Evolutionary conservation across 2,113 vertebrate genomes (phyloP).

Genomic region (Myotis lucifugus): DNA sequence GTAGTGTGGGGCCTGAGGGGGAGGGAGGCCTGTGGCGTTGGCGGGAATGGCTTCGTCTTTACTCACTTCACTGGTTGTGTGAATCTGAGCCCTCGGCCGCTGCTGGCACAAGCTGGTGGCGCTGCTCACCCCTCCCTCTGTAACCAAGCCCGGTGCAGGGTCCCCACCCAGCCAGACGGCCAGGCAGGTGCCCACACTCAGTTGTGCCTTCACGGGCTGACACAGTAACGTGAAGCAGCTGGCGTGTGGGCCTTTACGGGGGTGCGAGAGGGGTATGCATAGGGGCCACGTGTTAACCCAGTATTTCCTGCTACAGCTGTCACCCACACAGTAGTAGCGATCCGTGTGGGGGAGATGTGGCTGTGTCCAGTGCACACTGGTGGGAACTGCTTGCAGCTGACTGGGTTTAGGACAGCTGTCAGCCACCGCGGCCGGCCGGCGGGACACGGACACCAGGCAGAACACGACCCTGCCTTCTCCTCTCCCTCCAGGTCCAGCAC

Average conservation of each 20-base stretch:
- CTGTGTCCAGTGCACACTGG: fast-evolving
- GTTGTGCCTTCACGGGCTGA: background rate
- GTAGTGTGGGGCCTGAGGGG: background rate
- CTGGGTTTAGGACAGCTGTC: fast-evolving
- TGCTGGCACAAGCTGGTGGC: too few relatives aligned
- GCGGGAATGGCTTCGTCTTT: background rate
- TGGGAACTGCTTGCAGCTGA: fast-evolving
- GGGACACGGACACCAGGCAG: fast-evolving
- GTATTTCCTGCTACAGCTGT: fast-evolving
- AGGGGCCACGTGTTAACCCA: fast-evolving
- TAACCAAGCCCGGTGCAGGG: background rate
- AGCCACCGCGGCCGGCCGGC: fast-evolving
- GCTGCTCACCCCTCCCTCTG: background rate
- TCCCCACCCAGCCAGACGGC: background rate
- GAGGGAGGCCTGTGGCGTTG: background rate
- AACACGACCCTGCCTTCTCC: fast-evolving
- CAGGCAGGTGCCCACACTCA: fast-evolving
- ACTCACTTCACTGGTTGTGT: fast-evolving
- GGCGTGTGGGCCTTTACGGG: fast-evolving
- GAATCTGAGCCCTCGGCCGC: background rate
- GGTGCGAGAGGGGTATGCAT: too few relatives aligned
- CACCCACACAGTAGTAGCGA: background rate
- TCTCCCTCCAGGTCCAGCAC: conserved; percentile 88
- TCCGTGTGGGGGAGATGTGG: fast-evolving
- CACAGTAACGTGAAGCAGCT: fast-evolving